These are phyloP conservation scores for Drosophila bocqueti DNA, from an alignment of 1,140 invertebrate genomes.

Conservation along the genomic window DNA sequence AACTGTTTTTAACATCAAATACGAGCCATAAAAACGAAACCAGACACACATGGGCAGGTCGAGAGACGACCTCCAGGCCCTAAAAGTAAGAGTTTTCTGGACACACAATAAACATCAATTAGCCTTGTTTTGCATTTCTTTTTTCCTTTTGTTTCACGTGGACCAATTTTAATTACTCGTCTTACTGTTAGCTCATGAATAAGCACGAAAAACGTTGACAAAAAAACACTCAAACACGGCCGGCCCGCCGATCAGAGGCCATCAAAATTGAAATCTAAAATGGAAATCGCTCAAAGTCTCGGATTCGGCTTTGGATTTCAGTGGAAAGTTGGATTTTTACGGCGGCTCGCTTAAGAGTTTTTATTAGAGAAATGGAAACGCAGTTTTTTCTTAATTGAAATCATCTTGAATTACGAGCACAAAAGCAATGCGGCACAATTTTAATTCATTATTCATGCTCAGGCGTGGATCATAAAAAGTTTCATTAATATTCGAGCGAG, in stretches of 20 bases:
- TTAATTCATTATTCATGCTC: conserved; percentile 19
- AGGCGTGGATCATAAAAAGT: conserved; percentile 13
- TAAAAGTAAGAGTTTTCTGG: conserved; percentile 69
- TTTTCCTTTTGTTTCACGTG: conserved; percentile 50
- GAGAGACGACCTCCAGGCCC: conserved; percentile 14
- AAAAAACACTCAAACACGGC: conserved; percentile 27
- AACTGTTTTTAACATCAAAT: conserved; percentile 19
- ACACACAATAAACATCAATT: conserved; percentile 62
- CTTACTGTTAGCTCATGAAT: conserved; percentile 77
- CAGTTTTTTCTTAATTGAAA: conserved; percentile 39
- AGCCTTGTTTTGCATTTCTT: conserved; percentile 28
- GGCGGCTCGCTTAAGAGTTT: conserved; percentile 39
- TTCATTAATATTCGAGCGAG: background rate
- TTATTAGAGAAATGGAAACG: conserved; percentile 57
- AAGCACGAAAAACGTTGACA: conserved; percentile 48
- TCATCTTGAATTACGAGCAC: conserved; percentile 40
- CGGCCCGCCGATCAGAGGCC: conserved; percentile 43
- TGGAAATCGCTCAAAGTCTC: conserved; percentile 35
- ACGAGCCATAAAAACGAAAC: conserved; percentile 43
- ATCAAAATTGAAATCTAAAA: conserved; percentile 66
- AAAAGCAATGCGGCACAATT: conserved; percentile 17
- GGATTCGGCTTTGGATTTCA: conserved; percentile 9
- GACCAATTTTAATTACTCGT: conserved; percentile 71
- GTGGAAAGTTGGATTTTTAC: conserved; percentile 55
- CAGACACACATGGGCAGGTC: conserved; percentile 11